Conservation (phyloP, 2,113 vertebrate genomes). For the Aviceda subcristata region DNA sequence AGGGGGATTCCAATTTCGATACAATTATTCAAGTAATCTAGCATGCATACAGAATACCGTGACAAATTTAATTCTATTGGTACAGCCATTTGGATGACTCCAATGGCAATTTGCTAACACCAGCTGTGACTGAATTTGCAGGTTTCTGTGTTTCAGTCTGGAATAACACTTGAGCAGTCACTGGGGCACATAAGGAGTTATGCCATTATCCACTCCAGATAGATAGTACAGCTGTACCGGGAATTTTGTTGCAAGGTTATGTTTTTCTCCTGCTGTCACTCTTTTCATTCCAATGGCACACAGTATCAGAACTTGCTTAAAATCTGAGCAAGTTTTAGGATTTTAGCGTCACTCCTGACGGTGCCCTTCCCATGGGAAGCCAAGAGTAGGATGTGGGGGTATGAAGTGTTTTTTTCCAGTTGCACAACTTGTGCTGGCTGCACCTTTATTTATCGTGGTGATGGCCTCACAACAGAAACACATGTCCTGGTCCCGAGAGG, state of each 20-base stretch:
- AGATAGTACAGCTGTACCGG: neutral
- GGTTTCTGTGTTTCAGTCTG: neutral
- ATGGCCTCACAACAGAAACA: constrained; percentile 50
- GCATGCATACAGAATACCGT: neutral
- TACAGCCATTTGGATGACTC: neutral
- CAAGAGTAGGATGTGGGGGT: neutral
- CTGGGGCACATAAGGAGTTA: neutral
- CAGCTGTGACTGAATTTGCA: neutral
- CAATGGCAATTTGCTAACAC: neutral
- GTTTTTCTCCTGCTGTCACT: neutral
- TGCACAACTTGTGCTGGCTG: constrained; percentile 53
- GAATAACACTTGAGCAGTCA: neutral
- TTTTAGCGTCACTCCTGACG: neutral
- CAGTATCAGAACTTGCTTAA: neutral
- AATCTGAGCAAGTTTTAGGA: neutral
- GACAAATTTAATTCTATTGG: neutral
- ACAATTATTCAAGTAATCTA: neutral
- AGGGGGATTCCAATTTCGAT: neutral
- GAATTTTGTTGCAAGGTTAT: neutral
- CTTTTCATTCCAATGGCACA: neutral
- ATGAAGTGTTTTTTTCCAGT: constrained; percentile 60
- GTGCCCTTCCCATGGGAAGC: constrained; percentile 11
- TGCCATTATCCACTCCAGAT: neutral
- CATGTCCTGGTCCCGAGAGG: neutral
- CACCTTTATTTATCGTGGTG: constrained; percentile 61